Evolutionary conservation across 2,113 vertebrate species (phyloP), one percentile per base, ranked within the genome.

Genomic region (Brevimyrus niger): DNA sequence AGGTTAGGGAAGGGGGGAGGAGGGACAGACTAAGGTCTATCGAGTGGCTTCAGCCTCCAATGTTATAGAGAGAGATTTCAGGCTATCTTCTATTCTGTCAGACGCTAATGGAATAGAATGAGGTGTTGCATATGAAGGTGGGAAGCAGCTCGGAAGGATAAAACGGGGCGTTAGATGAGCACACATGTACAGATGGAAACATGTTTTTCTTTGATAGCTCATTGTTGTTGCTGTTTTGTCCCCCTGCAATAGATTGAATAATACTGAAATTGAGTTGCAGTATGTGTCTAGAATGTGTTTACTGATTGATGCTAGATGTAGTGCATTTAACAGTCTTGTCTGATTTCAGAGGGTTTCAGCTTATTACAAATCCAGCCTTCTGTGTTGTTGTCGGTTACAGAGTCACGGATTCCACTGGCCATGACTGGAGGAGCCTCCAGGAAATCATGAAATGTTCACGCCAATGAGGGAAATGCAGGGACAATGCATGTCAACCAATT

Each of bases 41-140:
- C 4, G 15, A 19, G 17, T 42, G 15, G 31, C 31, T 19, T 42
- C 17, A 42, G 35, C 17, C 17, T 80, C 73, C 11, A 76, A 76
- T 19, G 91, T 95, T 92, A 92, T 42, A 90, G 93, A 92, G 93
- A 91, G 73, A 42, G 73, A 80, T 35, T 80, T 4, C 73, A 42
- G 73, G 27, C 27, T 11, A 4, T 3, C 61, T 69, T 27, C 61
- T 86, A 19, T 86, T 86, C 58, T 47, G 35, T 50, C 89, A 69
- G 55, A 86, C 42, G 19, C 42, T 86, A 89, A 89, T 86, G 44
- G 23, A 65, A 47, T n/a, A 10, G 31, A 23, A 86, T 85, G 88
- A 69, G 76, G 44, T 23, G 8, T 55, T 69, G 6, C 58, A 8
- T 55, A 27, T 31, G 27, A 83, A 86, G 55, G 55, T 44, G 42